Conservation (phyloP, 2,888 invertebrate genomes). For the Agonopterix alstromeriana region DNA sequence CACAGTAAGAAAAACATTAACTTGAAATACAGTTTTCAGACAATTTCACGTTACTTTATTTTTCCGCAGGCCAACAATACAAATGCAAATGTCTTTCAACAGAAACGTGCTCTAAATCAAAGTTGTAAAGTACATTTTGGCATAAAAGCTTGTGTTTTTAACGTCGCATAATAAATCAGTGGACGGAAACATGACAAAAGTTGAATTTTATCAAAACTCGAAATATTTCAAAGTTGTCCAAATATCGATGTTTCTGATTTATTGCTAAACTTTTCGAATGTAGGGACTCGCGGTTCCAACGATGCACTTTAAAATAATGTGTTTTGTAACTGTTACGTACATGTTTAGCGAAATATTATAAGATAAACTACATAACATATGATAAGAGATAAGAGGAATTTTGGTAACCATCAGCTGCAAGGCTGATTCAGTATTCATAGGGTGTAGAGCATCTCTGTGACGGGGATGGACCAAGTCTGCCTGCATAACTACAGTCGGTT, state of each 20-base stretch:
- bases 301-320: too few relatives aligned
- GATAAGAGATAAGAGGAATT: too few relatives aligned
- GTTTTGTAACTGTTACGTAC: too few relatives aligned
- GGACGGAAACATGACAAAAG: slow-evolving; percentile 15
- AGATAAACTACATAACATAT: too few relatives aligned
- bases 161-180: too few relatives aligned
- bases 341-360: too few relatives aligned
- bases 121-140: neutral
- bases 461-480: too few relatives aligned
- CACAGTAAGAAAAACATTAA: neutral
- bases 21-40: slow-evolving; percentile 1
- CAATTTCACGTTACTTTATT: slow-evolving; percentile 3
- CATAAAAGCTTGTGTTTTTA: neutral
- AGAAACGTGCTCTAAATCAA: neutral
- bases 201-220: slow-evolving; percentile 53
- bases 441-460: too few relatives aligned
- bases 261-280: slow-evolving; percentile 32
- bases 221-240: slow-evolving; percentile 36
- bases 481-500: too few relatives aligned
- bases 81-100: neutral
- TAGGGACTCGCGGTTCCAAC: neutral
- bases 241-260: slow-evolving; percentile 31
- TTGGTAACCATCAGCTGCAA: too few relatives aligned
- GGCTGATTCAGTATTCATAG: too few relatives aligned
- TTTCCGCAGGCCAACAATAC: slow-evolving; percentile 2